Evolutionary conservation across 2,113 vertebrate species (phyloP), one percentile per base, ranked within the genome.

Genomic region (Andinoacara biseriatus): DNA sequence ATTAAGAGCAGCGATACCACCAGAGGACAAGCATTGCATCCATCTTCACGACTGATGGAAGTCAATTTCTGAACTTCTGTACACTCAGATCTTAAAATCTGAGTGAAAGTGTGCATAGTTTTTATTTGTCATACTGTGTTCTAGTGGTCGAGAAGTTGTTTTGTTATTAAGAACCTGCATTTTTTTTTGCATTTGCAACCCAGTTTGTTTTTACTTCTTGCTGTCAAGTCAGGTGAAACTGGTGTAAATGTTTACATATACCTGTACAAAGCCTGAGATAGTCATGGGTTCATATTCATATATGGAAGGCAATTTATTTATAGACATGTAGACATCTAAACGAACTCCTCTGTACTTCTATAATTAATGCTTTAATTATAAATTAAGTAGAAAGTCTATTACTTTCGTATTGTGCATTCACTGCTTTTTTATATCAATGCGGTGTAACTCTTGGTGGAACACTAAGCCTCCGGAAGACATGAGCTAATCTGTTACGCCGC

Each of bases 401-500:
- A 20, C 43, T 57, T 60, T 15, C 5, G 69, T 76, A 26, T 60
- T 54, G 40, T 83, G 58, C 63, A 35, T 74, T 49, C 0, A 78
- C n/a, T 76, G 40, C 10, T 57, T 20, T 87, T 80, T 33, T 78
- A 49, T 11, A 22, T 60, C 29, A 5, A 2, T 59, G 67, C 20
- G 40, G 63, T 56, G 46, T 72, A 72, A 18, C 18, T 74, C 8
- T 69, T 29, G 4, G 43, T 35, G 33, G 54, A 76, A 65, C 49
- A 78, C 43, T 82, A 85, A 85, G 76, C 22, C n/a, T 77, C 60
- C 49, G 57, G 14, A 65, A 33, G 20, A 79, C 33, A 63, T 72
- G 59, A 87, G 4, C 77, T 90, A 82, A 89, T 89, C 87, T 78
- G 43, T 89, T 78, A 81, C 69, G 67, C 78, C 90, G 92, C 62